These are phyloP conservation scores for Laodelphax striatellus DNA, from an alignment of 1,140 invertebrate genomes.

Conservation along the genomic window DNA sequence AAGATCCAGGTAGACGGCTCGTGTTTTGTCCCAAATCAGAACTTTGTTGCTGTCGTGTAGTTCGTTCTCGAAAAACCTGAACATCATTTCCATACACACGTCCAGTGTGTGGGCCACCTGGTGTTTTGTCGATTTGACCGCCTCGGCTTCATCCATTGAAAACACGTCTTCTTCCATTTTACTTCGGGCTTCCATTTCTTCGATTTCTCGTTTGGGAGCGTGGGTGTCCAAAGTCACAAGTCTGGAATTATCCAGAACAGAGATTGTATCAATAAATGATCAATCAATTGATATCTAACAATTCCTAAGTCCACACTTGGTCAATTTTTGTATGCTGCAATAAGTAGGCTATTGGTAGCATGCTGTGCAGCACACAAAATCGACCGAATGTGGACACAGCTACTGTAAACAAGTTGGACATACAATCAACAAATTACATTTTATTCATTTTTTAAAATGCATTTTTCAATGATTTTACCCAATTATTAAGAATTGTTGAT, in stretches of 20 bases:
- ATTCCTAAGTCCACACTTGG: no score
- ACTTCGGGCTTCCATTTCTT: constrained; percentile 29
- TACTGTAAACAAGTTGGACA: no score
- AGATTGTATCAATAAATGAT: not conserved
- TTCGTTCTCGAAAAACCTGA: constrained; percentile 41
- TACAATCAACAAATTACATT: no score
- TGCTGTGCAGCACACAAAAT: no score
- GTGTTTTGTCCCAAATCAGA: constrained; percentile 32
- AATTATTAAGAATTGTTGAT: no score
- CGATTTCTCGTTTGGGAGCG: constrained; percentile 41
- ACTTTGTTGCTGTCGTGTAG: constrained; percentile 28
- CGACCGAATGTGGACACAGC: no score
- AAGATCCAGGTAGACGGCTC: constrained; percentile 21
- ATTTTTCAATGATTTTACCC: no score
- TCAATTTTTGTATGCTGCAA: no score
- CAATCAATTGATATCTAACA: not conserved
- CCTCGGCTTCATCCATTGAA: constrained; percentile 35
- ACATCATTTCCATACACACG: constrained; percentile 46
- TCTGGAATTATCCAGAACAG: constrained; percentile 31
- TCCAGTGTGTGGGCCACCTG: constrained; percentile 48
- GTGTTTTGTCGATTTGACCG: constrained; percentile 29
- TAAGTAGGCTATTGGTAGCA: no score
- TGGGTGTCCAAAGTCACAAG: constrained; percentile 55
- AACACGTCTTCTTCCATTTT: constrained; percentile 33
- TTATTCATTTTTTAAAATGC: no score